Percentiles rank a stretch among this genome's conserved stretches.
phyloP scores from a whole-genome alignment of 2,113 vertebrate genomes.

The Cacatua alba region DNA sequence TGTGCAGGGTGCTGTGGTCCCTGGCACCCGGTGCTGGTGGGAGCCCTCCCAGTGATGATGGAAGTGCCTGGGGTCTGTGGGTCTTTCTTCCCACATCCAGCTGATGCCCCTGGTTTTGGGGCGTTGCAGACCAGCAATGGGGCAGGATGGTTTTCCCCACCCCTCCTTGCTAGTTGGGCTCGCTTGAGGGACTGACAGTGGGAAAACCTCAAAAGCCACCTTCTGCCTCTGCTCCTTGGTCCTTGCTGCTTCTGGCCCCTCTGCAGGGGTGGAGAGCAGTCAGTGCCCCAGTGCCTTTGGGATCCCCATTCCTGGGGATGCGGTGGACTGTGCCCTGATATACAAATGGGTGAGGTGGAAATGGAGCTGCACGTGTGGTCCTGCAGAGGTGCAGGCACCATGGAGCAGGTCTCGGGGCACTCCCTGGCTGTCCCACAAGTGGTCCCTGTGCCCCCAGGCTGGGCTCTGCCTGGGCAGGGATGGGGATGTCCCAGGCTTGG shows the following conservation, averaged over 20 bases:
- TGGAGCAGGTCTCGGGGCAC: not conserved
- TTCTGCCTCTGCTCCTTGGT: not conserved
- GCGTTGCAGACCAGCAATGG: not conserved
- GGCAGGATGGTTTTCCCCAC: not conserved
- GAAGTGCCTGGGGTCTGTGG: not conserved
- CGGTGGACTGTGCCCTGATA: accelerated
- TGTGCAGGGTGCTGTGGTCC: not conserved
- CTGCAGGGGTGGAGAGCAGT: no score
- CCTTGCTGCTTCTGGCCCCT: not conserved
- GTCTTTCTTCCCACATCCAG: not conserved
- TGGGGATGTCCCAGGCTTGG: not conserved
- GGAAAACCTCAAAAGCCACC: not conserved
- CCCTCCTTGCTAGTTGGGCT: not conserved
- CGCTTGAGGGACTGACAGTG: accelerated
- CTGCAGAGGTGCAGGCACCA: not conserved
- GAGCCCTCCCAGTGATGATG: not conserved
- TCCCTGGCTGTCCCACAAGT: not conserved
- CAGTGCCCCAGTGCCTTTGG: accelerated
- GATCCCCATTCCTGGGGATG: not conserved
- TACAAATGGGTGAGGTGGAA: accelerated
- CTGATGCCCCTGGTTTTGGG: not conserved
- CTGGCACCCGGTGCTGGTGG: not conserved
- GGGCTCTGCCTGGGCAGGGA: not conserved
- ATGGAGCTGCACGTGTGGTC: not conserved
- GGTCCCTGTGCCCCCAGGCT: not conserved